Conservation (phyloP, 2,888 invertebrate species). For the Drosophila robusta region DNA sequence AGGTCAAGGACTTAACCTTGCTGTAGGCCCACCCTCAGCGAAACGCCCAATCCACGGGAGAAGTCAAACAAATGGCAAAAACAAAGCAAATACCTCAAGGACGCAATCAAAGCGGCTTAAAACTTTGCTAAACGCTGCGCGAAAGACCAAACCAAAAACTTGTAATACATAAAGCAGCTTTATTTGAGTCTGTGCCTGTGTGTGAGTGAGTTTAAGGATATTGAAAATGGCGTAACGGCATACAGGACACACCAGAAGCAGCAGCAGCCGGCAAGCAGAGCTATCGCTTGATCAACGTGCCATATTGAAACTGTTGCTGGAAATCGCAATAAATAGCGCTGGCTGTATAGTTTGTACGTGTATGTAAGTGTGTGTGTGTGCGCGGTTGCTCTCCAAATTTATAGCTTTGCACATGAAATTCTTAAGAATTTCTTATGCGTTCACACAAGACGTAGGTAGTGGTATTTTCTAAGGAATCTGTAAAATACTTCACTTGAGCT, state of each 20-base stretch:
- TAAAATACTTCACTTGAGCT: constrained; percentile 1
- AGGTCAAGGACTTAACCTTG: constrained; percentile 65
- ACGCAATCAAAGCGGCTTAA: constrained; percentile 62
- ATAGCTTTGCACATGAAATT: constrained; percentile 55
- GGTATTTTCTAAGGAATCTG: constrained; percentile 6
- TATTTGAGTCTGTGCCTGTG: neutral
- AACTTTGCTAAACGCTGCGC: constrained; percentile 52
- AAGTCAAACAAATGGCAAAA: constrained; percentile 13
- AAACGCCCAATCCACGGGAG: neutral
- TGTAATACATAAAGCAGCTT: constrained; percentile 57
- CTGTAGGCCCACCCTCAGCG: neutral
- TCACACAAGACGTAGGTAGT: constrained; percentile 22
- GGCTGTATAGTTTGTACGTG: neutral
- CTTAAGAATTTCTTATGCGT: constrained; percentile 48
- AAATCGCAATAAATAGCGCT: constrained; percentile 61
- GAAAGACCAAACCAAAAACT: constrained; percentile 35
- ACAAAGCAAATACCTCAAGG: constrained; percentile 52
- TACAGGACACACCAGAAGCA: constrained; percentile 3
- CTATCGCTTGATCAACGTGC: constrained; percentile 50
- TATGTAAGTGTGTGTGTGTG: constrained; percentile 19
- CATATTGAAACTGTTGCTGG: constrained; percentile 69
- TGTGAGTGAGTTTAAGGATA: constrained; percentile 15
- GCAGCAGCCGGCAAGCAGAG: neutral
- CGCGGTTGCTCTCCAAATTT: constrained; percentile 48
- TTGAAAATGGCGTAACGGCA: constrained; percentile 19